Evolutionary conservation across 2,888 invertebrate species (phyloP), one percentile per base, ranked within the genome.

Genomic region (Holacanthella duospinosa): DNA sequence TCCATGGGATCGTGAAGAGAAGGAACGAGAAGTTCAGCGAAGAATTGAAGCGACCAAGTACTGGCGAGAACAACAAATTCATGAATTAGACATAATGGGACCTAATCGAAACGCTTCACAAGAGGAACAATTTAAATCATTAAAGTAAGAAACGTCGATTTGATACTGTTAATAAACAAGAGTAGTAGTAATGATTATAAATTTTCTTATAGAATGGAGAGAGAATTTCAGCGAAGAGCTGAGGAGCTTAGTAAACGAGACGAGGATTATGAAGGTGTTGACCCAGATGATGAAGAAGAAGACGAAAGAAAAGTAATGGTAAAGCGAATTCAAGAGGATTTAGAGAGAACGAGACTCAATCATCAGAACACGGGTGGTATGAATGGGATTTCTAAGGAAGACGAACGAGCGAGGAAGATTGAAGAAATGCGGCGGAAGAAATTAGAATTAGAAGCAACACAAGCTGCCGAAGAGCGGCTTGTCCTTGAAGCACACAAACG

Each of bases 1-100:
- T 81, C 93, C 93, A 1, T 94, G 94, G 94, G 91, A 93, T 74
- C 82, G 93, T 28, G 94, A 94, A 79, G 93, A 93, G 77, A 85
- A 88, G 73, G 94, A 94, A 80, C 86, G 87, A 2, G 72, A 72
- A 63, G 70, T 68, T 28, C 60, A 86, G 72, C 81, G 85, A 60
- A 81, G 88, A 63, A 80, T 87, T 65, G 87, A 87, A 75, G 87
- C 87, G n/a, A 84, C 86, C 1, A 81, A 86, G 43, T 84, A 85
- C 59, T 85, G 85, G 85, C 85, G 93, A 60, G 93, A 94, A 75
- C 88, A 89, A 74, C 90, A 92, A 75, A 93, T 94, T 67, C 81
- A 83, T 0, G 89, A 91, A 71, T 79, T 95, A 61, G 83, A 88
- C 69, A 79, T 84, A 1, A 76, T 88, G 64, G 74, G 74, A 16